Conservation (phyloP, 2,113 vertebrate species). For the Aplodontia rufa region DNA sequence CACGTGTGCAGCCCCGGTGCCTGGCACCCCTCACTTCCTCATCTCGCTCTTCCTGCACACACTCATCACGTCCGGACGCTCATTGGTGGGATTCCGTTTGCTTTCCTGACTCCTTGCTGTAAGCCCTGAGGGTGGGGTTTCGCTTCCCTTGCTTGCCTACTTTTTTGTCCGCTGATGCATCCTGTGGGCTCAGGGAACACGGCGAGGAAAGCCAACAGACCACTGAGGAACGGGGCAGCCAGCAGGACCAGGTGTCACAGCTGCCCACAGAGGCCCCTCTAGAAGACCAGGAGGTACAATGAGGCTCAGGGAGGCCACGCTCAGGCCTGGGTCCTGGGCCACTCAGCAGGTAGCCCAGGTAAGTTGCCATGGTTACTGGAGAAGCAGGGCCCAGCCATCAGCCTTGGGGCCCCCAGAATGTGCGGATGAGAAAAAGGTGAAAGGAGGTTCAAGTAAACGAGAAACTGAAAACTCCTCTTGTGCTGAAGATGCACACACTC, state of each 20-base stretch:
- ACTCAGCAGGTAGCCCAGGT: background rate
- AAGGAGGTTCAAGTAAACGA: background rate
- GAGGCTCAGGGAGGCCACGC: background rate
- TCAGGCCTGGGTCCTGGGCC: background rate
- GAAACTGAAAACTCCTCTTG: background rate
- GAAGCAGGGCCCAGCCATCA: background rate
- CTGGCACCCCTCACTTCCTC: too few relatives aligned
- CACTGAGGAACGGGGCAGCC: too few relatives aligned
- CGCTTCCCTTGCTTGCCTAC: too few relatives aligned
- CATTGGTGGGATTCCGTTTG: background rate
- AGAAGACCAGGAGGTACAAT: too few relatives aligned
- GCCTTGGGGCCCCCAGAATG: background rate
- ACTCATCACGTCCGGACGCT: background rate
- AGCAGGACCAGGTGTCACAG: too few relatives aligned
- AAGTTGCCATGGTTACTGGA: background rate
- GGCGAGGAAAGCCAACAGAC: too few relatives aligned
- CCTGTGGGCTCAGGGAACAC: background rate
- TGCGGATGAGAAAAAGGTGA: background rate
- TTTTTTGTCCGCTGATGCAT: background rate
- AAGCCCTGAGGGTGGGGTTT: background rate
- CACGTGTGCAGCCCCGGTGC: background rate
- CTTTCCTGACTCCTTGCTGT: background rate
- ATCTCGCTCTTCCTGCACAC: background rate
- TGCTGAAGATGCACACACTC: accelerated
- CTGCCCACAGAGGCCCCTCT: background rate